Percentiles rank a stretch among this genome's conserved stretches.
phyloP scores from a whole-genome alignment of 2,797 vertebrate species.

The Carapus acus region DNA sequence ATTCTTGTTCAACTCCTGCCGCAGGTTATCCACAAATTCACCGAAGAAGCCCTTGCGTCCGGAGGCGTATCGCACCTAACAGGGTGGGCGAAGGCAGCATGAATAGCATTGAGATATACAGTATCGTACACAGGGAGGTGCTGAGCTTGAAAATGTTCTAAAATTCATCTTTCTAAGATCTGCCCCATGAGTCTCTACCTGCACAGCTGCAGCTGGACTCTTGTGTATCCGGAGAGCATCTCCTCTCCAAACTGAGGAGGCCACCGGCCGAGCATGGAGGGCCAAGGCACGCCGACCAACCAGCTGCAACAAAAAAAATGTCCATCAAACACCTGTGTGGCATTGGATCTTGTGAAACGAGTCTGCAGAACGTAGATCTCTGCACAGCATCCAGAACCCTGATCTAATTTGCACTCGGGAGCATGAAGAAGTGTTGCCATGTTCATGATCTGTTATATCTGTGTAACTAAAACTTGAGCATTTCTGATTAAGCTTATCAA shows the following conservation, averaged over 20 bases:
- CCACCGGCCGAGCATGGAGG: constrained; percentile 58
- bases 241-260: constrained; percentile 47
- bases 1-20: constrained; percentile 87
- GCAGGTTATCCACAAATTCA: constrained; percentile 85
- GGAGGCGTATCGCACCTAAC: constrained; percentile 66
- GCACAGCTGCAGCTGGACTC: constrained; percentile 47
- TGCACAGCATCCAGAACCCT: too few relatives aligned
- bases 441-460: too few relatives aligned
- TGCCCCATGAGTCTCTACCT: constrained; percentile 48
- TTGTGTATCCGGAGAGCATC: constrained; percentile 46
- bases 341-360: too few relatives aligned
- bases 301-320: constrained; percentile 47
- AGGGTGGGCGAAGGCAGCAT: constrained; percentile 1
- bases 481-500: too few relatives aligned
- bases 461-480: too few relatives aligned
- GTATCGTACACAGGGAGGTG: background rate
- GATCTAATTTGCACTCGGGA: too few relatives aligned
- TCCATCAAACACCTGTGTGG: too few relatives aligned
- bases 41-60: constrained; percentile 84
- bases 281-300: constrained; percentile 63
- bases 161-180: too few relatives aligned
- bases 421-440: too few relatives aligned
- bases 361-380: too few relatives aligned
- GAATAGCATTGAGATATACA: background rate
- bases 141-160: too few relatives aligned